Conservation (phyloP, 2,113 vertebrate species). For the Semicossyphus pulcher region DNA sequence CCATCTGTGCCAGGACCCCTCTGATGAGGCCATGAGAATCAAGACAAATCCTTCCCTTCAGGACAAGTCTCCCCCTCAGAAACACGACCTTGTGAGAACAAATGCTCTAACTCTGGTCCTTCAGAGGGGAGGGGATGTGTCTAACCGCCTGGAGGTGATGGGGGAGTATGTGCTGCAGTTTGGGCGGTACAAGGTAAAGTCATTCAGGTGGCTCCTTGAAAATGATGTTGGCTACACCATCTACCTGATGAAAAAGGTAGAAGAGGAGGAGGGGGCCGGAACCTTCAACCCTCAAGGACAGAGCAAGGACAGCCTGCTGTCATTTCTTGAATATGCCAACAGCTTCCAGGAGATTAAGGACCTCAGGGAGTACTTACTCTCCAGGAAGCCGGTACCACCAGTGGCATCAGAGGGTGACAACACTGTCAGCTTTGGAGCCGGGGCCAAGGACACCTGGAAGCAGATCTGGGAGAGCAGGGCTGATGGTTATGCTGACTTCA, state of each 20-base stretch:
- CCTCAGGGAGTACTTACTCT: background rate
- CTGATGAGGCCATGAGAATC: background rate
- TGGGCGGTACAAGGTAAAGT: conserved; percentile 44
- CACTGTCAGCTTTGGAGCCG: background rate
- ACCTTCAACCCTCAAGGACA: background rate
- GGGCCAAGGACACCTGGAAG: background rate
- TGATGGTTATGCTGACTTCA: conserved; percentile 4
- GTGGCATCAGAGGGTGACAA: background rate
- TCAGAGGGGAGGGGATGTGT: background rate
- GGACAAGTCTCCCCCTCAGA: background rate
- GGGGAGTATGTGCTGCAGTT: conserved; percentile 28
- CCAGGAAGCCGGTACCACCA: background rate
- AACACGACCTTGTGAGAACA: background rate
- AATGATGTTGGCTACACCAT: conserved; percentile 35
- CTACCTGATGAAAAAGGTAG: conserved; percentile 13
- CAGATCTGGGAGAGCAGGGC: conserved; percentile 12
- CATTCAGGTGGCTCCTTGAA: conserved; percentile 32
- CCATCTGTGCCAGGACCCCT: background rate
- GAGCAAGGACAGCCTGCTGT: conserved; percentile 32
- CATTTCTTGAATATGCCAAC: background rate
- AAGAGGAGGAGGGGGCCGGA: conserved; percentile 17
- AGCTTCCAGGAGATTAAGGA: background rate
- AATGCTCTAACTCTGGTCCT: background rate
- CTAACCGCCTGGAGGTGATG: background rate
- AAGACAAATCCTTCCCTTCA: background rate